Percentiles rank a stretch among this genome's conserved stretches.
These are phyloP conservation scores for Chymomyza caudatula DNA, from an alignment of 2,888 invertebrate species.

Conservation along the genomic window DNA sequence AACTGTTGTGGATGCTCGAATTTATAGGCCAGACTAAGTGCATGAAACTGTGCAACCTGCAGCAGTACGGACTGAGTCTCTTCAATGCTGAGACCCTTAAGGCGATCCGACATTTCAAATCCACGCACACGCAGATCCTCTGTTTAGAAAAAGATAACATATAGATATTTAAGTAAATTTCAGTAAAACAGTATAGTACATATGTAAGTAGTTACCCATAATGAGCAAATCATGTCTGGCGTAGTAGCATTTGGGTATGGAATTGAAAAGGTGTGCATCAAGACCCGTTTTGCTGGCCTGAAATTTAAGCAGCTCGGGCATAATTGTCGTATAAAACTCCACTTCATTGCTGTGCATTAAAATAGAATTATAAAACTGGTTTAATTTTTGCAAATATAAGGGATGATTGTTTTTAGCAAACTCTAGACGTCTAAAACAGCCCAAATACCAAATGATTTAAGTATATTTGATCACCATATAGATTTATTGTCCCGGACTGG, in stretches of 20 bases:
- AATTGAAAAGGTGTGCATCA: conserved; percentile 78
- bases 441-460: too few species aligned
- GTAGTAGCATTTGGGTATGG: conserved; percentile 82
- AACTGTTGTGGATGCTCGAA: conserved; percentile 81
- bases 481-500: too few species aligned
- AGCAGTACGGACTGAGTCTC: conserved; percentile 82
- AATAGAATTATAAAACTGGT: background rate
- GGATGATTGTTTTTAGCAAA: background rate
- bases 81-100: conserved; percentile 81
- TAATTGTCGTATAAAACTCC: conserved; percentile 84
- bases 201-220: conserved; percentile 74
- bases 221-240: conserved; percentile 81
- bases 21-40: conserved; percentile 83
- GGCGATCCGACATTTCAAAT: conserved; percentile 83
- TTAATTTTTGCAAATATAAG: background rate
- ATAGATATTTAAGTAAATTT: background rate
- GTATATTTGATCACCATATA: too few species aligned
- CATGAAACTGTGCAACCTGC: conserved; percentile 83
- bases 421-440: background rate
- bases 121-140: conserved; percentile 82
- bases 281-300: conserved; percentile 76
- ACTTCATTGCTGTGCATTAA: conserved; percentile 81
- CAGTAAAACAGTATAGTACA: background rate
- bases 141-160: conserved; percentile 44
- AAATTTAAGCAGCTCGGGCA: conserved; percentile 82